Base-by-base conservation (phyloP, 1,140 invertebrate genomes). In the Neodiprion lecontei region DNA sequence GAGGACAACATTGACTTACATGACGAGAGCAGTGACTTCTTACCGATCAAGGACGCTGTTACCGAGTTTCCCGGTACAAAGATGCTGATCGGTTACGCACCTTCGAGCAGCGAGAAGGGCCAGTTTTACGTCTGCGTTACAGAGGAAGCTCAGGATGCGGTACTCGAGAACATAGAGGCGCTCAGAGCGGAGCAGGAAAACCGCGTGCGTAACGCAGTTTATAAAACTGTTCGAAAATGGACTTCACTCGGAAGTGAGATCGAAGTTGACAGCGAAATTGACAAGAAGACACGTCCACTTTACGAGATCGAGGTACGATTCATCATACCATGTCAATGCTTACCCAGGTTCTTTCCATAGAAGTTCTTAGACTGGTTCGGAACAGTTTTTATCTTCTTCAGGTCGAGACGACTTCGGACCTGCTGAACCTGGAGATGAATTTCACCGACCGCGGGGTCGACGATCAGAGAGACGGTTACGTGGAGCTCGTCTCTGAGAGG, bases 121-220 rank as follows among this genome's bases (percentile, higher is more conserved):
- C 91, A 94, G 77, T 94, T 94, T 81, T 93, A 93, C 79, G 86
- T 94, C n/a, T 94, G 93, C 75, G 82, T 92, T 10, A 93, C 90
- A 8, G 85, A 88, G 74, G 79, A 86, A 0, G 88, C 86, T 65
- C 84, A 86, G 69, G 86, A 88, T 12, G 81, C 83, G n/a, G 85
- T 92, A 0, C 78, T 88, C 10, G 75, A 83, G 7, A 83, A 91
- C 9, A 89, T 91, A 69, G 88, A 92, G 75, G 85, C 89, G 1
- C 86, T 91, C 67, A 90, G 91, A 79, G 87, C 91, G 53, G 87
- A 91, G 71, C 91, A 92, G 70, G 91, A 94, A 81, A 88, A 89
- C 68, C 90, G 90, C 70, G 88, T 94, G 65, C 88, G 91, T 76
- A 91, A 91, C 72, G 86, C 91, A 0, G 87, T 94, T 10, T 89